Evolutionary conservation across 2,888 invertebrate species (phyloP), one percentile per base, ranked within the genome.

Genomic region (Clitarchus hookeri): DNA sequence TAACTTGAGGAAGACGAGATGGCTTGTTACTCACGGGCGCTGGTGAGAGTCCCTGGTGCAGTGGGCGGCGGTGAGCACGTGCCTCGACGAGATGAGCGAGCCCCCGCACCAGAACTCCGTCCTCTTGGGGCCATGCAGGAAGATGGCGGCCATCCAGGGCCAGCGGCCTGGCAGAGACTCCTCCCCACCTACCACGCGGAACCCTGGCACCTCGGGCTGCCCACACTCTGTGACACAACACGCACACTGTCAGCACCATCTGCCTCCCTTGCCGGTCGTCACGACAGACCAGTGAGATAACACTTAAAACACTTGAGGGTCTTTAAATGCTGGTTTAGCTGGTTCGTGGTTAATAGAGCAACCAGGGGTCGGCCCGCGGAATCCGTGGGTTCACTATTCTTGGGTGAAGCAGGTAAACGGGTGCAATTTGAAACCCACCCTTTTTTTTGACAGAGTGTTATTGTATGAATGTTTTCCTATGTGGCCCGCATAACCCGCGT

Each of bases 131-230:
- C 97, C 97, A 90, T 97, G 97, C 84, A 98, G 93, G 91, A 96
- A 98, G 89, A 98, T 97, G 0, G 98, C 98, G 0, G 97, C 98
- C 96, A 98, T 96, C 98, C 98, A 98, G 0, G 98, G 98, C 97
- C 98, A 98, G 85, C 97, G 95, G 0, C 98, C 98, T 0, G 97
- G 95, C 44, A 95, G 93, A 0, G 97, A 94, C 90, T 96, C 95
- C 86, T 96, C 95, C 8, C 98, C 98, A 0, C 98, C 98, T 0
- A 98, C 98, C 82, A 98, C 97, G 8, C 98, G 94, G 88, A 96
- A 97, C 82, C 96, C 95, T 85, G 96, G 97, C 89, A 95, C 95
- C 92, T 96, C 97, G 88, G 96, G 94, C 88, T 96, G 95, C 0
- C 97, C 97, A 90, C 97, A 97, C 88, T 97, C 96, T 95, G 91